phyloP scores from a whole-genome alignment of 2,888 invertebrate genomes.

The Pharmacophagus antenor region DNA sequence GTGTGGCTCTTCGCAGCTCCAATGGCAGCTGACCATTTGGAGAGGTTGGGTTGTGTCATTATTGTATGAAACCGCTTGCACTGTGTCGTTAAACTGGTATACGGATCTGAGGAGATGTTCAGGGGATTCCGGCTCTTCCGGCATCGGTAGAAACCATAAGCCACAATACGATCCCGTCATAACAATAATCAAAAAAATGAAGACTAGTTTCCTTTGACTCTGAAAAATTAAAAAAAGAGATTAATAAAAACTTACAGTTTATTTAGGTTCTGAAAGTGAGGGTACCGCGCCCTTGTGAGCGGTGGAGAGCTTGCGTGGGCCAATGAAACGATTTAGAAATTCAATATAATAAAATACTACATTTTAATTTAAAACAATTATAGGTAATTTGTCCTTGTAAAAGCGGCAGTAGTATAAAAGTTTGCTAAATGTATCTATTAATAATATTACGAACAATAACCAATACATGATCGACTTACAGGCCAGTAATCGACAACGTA shows the following conservation, averaged over 20 bases:
- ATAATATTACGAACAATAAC: no score
- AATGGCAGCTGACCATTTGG: constrained; percentile 63
- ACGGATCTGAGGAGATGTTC: constrained; percentile 49
- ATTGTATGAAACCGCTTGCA: constrained; percentile 48
- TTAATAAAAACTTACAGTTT: neutral
- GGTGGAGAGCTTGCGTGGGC: no score
- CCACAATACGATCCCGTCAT: constrained; percentile 86
- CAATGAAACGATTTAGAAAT: no score
- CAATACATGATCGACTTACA: no score
- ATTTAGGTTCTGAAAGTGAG: neutral
- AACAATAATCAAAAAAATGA: constrained; percentile 82
- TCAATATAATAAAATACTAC: no score
- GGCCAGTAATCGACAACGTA: constrained; percentile 87
- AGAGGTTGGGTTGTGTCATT: constrained; percentile 39
- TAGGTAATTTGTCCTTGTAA: no score
- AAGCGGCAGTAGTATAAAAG: no score
- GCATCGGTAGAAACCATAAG: constrained; percentile 82
- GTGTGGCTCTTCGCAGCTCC: constrained; percentile 54
- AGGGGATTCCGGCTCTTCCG: constrained; percentile 37
- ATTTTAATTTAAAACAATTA: no score
- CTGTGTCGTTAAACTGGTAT: constrained; percentile 63
- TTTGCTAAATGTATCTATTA: no score
- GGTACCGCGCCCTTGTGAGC: no score
- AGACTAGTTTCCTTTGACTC: constrained; percentile 85
- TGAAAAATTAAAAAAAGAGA: constrained; percentile 44